These are phyloP conservation scores for Brachycybe producta DNA, from an alignment of 2,888 invertebrate genomes.

Conservation along the genomic window DNA sequence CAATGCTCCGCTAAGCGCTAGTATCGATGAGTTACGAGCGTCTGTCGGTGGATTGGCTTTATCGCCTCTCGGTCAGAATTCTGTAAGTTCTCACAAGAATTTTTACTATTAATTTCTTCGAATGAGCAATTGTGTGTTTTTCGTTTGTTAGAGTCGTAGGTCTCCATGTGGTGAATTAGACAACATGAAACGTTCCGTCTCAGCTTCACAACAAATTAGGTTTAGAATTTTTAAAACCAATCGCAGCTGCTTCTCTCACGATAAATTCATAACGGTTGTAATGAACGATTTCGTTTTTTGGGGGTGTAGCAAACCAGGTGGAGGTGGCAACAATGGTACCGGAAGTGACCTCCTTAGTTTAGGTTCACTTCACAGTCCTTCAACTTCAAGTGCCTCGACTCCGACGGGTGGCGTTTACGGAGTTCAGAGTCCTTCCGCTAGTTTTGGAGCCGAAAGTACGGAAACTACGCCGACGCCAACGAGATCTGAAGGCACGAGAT, in stretches of 20 bases:
- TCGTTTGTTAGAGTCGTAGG: constrained; percentile 26
- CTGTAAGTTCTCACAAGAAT: constrained; percentile 8
- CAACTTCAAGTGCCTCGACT: constrained; percentile 65
- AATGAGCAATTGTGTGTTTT: background rate
- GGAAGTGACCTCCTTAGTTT: constrained; percentile 66
- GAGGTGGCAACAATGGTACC: too few relatives aligned
- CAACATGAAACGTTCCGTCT: constrained; percentile 46
- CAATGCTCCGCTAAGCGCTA: constrained; percentile 68
- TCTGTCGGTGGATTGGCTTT: constrained; percentile 78
- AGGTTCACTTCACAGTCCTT: constrained; percentile 64
- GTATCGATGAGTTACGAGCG: constrained; percentile 82
- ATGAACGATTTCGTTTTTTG: too few relatives aligned
- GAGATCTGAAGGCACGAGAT: constrained; percentile 18
- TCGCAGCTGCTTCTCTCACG: constrained; percentile 1
- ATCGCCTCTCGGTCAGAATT: constrained; percentile 26
- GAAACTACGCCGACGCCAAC: constrained; percentile 20
- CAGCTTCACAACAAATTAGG: constrained; percentile 60
- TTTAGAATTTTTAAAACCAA: constrained; percentile 39
- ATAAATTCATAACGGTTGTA: constrained; percentile 5
- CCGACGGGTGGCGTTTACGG: constrained; percentile 52
- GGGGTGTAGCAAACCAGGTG: too few relatives aligned
- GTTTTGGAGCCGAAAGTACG: constrained; percentile 14
- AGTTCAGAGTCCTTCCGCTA: constrained; percentile 17
- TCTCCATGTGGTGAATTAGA: constrained; percentile 29
- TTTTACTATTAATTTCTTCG: background rate